Evolutionary conservation across 2,113 vertebrate species (phyloP), one percentile per base, ranked within the genome.

Genomic region (Arizona elegans): DNA sequence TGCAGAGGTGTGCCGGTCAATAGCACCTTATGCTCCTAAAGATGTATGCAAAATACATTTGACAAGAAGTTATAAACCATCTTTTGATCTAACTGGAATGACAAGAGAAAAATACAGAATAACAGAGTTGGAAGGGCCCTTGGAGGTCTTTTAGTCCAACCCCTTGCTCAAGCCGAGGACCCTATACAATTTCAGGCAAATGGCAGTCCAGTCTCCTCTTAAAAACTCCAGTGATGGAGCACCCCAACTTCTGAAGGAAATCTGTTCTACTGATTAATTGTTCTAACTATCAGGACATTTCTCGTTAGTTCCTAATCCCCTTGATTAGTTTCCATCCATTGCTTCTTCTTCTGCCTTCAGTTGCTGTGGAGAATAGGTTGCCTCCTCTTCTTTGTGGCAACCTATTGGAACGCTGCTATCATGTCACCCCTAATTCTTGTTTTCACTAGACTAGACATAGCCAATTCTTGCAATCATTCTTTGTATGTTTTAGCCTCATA

Each of bases 1-100:
- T 99, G 99, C 85, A 99, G 98, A 5, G 99, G 99, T 2, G 99
- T 99, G 33, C 99, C 99, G 0, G 99, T 99, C 96, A 99, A 97
- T 94, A 99, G 98, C 93, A 99, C 99, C 95, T 99, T 99, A 96
- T 99, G 99, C 94, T 99, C 99, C 99, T 99, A 94, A 0, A 93
- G 24, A 94, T n/a, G 92, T 43, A 91, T 3, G 95, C 86, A 53
- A 92, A 0, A 47, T 6, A 29, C 1, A 62, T 53, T 7, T 38
- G 52, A 23, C n/a, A 91, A 58, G 53, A 52, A n/a, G 21, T 26
- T 1, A 86, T 9, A 90, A 0, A 23, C n/a, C 1, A 24, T 50
- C 9, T 52, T 24, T 91, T 65, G 93, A 81, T 1, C 0, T 54
- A 87, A n/a, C 6, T 38, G 92, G 33, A 56, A 88, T n/a, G 21